phyloP scores from a whole-genome alignment of 2,113 vertebrate species.

The Pyrgilauda ruficollis region DNA sequence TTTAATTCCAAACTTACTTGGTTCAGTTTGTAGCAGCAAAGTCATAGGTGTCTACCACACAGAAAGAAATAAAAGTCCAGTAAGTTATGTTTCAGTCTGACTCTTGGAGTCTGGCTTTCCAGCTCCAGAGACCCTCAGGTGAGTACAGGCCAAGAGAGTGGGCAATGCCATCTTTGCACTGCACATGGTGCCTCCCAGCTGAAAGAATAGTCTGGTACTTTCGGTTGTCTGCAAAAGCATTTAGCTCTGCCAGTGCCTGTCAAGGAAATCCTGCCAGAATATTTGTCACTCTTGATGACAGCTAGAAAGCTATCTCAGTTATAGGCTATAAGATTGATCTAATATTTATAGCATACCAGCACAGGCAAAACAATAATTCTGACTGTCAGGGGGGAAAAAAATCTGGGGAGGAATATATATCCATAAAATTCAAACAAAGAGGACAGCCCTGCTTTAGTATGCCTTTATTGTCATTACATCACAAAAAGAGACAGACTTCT shows the following conservation, averaged over 20 bases:
- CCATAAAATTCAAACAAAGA: not conserved
- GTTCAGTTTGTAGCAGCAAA: not conserved
- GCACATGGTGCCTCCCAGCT: not conserved
- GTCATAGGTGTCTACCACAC: not conserved
- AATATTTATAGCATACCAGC: slow-evolving; percentile 24
- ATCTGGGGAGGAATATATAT: not conserved
- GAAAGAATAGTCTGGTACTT: not conserved
- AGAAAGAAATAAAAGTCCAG: not conserved
- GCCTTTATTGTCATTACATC: not conserved
- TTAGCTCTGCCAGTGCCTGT: not conserved
- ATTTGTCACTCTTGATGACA: slow-evolving; percentile 21
- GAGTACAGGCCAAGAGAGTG: not conserved
- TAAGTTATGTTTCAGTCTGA: not conserved
- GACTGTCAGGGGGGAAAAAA: not conserved
- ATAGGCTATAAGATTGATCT: slow-evolving; percentile 21
- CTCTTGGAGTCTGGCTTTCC: not conserved
- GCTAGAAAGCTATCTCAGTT: slow-evolving; percentile 16
- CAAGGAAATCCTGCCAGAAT: not conserved
- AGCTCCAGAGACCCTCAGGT: not conserved
- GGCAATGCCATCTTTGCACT: not conserved
- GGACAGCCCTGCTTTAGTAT: not conserved
- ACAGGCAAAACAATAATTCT: slow-evolving; percentile 51
- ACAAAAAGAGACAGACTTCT: not conserved
- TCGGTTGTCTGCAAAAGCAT: not conserved
- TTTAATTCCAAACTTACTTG: not conserved